phyloP scores from a whole-genome alignment of 1,140 invertebrate species.

The Zaprionus kolodkinae region DNA sequence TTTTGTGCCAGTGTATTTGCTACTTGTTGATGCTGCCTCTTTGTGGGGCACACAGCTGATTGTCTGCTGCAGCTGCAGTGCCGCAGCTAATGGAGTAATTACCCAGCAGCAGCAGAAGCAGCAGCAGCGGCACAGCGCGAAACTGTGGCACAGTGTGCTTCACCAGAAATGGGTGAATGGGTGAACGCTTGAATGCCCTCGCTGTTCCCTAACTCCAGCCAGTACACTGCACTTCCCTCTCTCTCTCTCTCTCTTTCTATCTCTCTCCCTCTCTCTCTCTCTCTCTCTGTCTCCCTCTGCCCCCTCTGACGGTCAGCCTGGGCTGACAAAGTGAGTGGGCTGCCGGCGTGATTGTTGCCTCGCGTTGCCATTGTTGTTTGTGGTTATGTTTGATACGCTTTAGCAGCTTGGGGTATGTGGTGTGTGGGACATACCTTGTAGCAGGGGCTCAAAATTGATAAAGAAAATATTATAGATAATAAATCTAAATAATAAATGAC shows the following conservation, averaged over 20 bases:
- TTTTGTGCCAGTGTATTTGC: constrained; percentile 21
- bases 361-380: background rate
- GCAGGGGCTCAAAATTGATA: background rate
- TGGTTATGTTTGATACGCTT: constrained; percentile 2
- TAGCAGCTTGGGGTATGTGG: background rate
- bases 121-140: too few relatives aligned
- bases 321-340: constrained; percentile 28
- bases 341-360: background rate
- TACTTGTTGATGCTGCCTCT: constrained; percentile 55
- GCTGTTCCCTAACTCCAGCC: constrained; percentile 5
- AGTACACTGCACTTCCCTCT: background rate
- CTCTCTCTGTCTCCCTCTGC: too few relatives aligned
- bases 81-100: constrained; percentile 70
- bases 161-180: constrained; percentile 66
- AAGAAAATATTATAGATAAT: too few relatives aligned
- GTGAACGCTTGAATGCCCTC: constrained; percentile 43
- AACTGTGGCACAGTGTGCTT: constrained; percentile 50
- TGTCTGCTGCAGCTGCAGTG: background rate
- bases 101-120: constrained; percentile 34
- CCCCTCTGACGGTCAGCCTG: background rate
- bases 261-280: too few relatives aligned
- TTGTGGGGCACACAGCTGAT: constrained; percentile 11
- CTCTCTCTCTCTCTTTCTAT: too few relatives aligned
- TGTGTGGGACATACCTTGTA: background rate
- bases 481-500: too few relatives aligned